Base-by-base conservation (phyloP, 1,140 invertebrate species). In the Microvelia longipes region DNA sequence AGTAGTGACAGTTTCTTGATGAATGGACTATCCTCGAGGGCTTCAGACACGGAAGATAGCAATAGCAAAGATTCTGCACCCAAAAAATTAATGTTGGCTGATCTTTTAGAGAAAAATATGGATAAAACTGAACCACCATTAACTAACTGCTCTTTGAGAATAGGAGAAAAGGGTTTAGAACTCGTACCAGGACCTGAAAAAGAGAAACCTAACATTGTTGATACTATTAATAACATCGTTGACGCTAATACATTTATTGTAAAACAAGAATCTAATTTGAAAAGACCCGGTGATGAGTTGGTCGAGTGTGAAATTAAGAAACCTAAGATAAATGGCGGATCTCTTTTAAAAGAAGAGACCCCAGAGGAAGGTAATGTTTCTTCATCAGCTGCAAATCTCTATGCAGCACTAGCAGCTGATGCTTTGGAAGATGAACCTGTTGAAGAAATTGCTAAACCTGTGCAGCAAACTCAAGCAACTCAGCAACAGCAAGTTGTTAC, bases 321-420 rank as follows among this genome's bases (percentile, higher is more conserved):
- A 28, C 75, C 75, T 71, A 69, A 74, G 68, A 60, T 76, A 11
- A 74, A 75, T 60, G 74, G 75, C 15, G 73, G 74, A 35, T 68
- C 60, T 19, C 70, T 69, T 28, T 50, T 29, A 60, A 63, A 29
- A n/a, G 69, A 72, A 26, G 73, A 74, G 68, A 25, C 67, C 35
- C 29, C 68, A 60, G 73, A 74, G 62, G 71, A 74, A 69, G 69
- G 68, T 70, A 76, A 84, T 1, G 85, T 86, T 0, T 88, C 87
- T 0, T 87, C 86, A 1, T 86, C 86, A 24, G 87, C 87, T 0
- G 87, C 86, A 0, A 88, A 88, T 77, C 76, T 88, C 13, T 88
- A 88, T 75, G 86, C 87, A 0, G 86, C 87, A 65, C 78, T 89
- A 27, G 87, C 87, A 0, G 87, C 87, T 0, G 87, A 87, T 72